phyloP scores from a whole-genome alignment of 2,888 invertebrate genomes.

The Megamerina dolium region DNA sequence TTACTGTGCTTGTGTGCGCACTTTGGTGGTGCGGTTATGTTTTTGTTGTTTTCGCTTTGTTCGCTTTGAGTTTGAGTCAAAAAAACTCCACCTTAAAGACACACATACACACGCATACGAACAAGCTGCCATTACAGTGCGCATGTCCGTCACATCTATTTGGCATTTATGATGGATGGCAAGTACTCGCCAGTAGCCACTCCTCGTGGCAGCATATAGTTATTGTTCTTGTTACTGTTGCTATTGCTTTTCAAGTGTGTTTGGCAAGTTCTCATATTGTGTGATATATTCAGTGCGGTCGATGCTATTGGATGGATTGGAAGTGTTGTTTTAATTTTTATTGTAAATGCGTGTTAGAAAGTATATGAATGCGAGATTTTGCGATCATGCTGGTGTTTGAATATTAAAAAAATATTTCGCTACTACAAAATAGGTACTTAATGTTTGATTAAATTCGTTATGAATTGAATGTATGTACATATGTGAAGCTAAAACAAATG shows the following conservation, averaged over 20 bases:
- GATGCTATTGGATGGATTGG: constrained; percentile 48
- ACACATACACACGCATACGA: too few relatives aligned
- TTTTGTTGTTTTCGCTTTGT: too few relatives aligned
- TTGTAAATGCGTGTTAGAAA: too few relatives aligned
- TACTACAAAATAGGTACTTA: too few relatives aligned
- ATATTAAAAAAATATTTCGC: too few relatives aligned
- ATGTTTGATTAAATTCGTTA: too few relatives aligned
- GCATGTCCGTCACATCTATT: constrained; percentile 30
- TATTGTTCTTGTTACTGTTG: constrained; percentile 6
- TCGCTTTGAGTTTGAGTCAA: constrained; percentile 15
- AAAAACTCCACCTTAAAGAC: too few relatives aligned
- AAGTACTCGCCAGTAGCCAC: constrained; percentile 32
- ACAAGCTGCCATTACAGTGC: constrained; percentile 25
- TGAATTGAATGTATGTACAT: too few relatives aligned
- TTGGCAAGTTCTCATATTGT: constrained; percentile 15
- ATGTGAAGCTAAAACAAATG: too few relatives aligned
- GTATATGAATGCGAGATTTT: background rate
- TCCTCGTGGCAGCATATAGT: constrained; percentile 31
- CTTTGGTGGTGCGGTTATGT: constrained; percentile 13
- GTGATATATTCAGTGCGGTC: constrained; percentile 39
- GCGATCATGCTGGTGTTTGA: too few relatives aligned
- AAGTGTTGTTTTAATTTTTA: constrained; percentile 25
- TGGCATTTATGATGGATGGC: constrained; percentile 34
- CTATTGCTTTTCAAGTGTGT: constrained; percentile 12
- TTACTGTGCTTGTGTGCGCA: background rate